Conservation (phyloP, 2,888 invertebrate species). For the Gerris lacustris region DNA sequence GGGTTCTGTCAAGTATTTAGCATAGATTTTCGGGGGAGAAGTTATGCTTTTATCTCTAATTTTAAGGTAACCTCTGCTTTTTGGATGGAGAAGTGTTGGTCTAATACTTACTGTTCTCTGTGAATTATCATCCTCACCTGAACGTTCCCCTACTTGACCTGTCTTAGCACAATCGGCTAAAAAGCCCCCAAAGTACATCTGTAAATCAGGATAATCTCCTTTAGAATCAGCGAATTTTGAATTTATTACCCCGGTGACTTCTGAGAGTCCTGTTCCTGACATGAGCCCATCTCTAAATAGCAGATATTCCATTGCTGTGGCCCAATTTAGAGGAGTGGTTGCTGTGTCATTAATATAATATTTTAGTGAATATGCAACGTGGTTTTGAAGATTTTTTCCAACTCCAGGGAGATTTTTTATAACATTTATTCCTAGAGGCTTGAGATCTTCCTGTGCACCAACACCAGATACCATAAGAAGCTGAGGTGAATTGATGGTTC, state of each 20-base stretch:
- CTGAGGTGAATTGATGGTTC: constrained; percentile 90
- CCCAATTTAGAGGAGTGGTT: constrained; percentile 78
- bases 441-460: constrained; percentile 60
- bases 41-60: constrained; percentile 65
- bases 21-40: constrained; percentile 70
- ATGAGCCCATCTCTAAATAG: constrained; percentile 77
- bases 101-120: constrained; percentile 57
- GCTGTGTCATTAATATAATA: constrained; percentile 75
- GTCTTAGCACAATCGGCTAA: constrained; percentile 74
- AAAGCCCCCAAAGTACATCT: constrained; percentile 76
- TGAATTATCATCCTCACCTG: constrained; percentile 44
- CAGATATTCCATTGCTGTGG: constrained; percentile 80
- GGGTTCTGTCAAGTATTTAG: constrained; percentile 64
- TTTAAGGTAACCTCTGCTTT: constrained; percentile 66
- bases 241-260: constrained; percentile 73
- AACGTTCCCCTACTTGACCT: constrained; percentile 68
- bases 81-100: constrained; percentile 72
- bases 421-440: constrained; percentile 47
- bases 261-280: constrained; percentile 78
- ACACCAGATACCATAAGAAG: constrained; percentile 81
- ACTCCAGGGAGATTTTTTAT: constrained; percentile 66
- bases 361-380: constrained; percentile 65
- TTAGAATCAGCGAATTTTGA: constrained; percentile 56
- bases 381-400: constrained; percentile 74
- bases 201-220: constrained; percentile 70